phyloP scores from a whole-genome alignment of 2,797 vertebrate genomes.

The Typhlichthys subterraneus region DNA sequence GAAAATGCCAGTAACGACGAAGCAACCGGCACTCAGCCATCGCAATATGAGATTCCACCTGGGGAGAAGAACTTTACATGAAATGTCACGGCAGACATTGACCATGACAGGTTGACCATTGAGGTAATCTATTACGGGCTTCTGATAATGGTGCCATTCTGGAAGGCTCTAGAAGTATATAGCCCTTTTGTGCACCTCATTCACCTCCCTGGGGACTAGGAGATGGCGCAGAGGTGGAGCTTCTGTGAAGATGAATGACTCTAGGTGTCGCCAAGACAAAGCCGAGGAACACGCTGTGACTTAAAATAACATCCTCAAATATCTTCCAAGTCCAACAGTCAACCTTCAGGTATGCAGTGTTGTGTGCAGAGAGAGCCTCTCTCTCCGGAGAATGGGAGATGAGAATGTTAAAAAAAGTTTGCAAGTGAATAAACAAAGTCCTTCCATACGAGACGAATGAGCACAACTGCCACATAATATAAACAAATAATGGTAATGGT shows the following conservation, averaged over 20 bases:
- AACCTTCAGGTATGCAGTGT: conserved; percentile 24
- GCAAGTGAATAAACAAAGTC: no score
- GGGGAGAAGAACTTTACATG: conserved; percentile 57
- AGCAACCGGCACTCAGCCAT: conserved; percentile 37
- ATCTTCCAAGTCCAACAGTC: conserved; percentile 36
- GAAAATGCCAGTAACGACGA: conserved; percentile 45
- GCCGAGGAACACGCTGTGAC: conserved; percentile 28
- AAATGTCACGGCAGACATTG: conserved; percentile 64
- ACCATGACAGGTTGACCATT: conserved; percentile 58
- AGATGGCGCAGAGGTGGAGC: conserved; percentile 4
- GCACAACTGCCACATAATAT: no score
- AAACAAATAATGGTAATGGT: no score
- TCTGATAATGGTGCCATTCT: conserved; percentile 57
- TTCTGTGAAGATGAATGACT: conserved; percentile 58
- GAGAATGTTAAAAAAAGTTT: background rate
- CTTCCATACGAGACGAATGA: no score
- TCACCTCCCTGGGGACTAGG: conserved; percentile 26
- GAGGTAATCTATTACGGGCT: conserved; percentile 63
- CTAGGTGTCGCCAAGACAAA: conserved; percentile 35
- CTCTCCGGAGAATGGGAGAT: background rate
- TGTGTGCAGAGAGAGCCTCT: conserved; percentile 10
- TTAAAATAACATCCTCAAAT: conserved; percentile 46
- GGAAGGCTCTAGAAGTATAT: conserved; percentile 30
- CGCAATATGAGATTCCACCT: conserved; percentile 54
- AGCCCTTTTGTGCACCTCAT: conserved; percentile 23